These are phyloP conservation scores for Eueremaeus valkanovi DNA, from an alignment of 2,888 invertebrate species.

Conservation along the genomic window DNA sequence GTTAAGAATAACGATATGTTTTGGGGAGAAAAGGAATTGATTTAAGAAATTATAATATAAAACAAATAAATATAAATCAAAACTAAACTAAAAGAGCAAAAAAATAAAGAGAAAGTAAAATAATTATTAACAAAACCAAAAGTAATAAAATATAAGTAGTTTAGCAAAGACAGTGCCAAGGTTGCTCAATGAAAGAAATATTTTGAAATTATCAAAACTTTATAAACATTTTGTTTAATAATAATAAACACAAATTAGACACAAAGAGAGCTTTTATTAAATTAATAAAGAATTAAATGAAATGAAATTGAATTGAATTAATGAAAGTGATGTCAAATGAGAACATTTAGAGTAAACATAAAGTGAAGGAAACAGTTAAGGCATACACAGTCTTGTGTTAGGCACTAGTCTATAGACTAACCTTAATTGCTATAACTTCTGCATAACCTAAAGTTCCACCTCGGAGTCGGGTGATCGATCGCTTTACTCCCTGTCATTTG, in stretches of 20 bases:
- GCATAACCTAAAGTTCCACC: conserved; percentile 83
- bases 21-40: no score
- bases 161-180: no score
- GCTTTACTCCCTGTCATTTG: conserved; percentile 70
- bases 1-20: neutral
- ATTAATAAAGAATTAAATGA: conserved; percentile 47
- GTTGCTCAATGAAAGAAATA: no score
- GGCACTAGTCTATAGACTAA: conserved; percentile 59
- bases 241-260: neutral
- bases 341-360: neutral
- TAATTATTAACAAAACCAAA: no score
- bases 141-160: no score
- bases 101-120: no score
- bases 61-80: no score
- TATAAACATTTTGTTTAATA: no score
- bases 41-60: no score
- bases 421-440: conserved; percentile 96
- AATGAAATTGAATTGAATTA: conserved; percentile 46
- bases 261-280: conserved; percentile 45
- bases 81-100: no score
- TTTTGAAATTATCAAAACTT: no score
- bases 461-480: conserved; percentile 84
- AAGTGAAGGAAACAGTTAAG: neutral
- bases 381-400: neutral
- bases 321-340: conserved; percentile 44